Percentiles rank a stretch among this genome's conserved stretches.
Conservation (phyloP, 2,797 vertebrate genomes). For the Gambusia yucatana region DNA sequence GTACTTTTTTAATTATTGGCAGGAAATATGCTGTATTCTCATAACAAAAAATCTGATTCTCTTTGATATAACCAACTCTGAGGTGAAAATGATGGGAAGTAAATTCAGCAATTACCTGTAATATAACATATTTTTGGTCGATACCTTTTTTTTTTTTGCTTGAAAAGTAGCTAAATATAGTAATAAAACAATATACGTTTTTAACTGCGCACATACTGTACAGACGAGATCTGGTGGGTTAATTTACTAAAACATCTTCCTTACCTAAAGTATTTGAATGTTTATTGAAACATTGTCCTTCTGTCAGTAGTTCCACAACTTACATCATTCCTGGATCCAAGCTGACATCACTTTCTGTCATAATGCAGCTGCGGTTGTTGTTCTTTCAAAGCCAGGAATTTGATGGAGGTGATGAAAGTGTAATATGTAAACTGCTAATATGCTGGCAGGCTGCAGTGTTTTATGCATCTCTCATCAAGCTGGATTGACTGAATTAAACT, state of each 20-base stretch:
- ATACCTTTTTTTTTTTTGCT: not conserved
- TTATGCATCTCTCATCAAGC: not conserved
- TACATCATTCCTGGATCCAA: conserved; percentile 6
- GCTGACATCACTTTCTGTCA: conserved; percentile 1
- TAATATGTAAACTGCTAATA: conserved; percentile 4
- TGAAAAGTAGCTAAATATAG: not conserved
- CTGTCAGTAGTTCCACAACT: not conserved
- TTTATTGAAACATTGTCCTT: not conserved
- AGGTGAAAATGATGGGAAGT: not conserved
- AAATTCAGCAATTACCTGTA: not conserved
- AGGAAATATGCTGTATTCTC: too few relatives aligned
- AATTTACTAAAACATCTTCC: not conserved
- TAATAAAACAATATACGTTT: not conserved
- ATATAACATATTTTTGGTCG: not conserved
- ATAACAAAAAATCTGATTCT: not conserved
- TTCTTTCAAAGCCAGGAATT: not conserved
- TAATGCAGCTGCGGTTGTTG: conserved; percentile 2
- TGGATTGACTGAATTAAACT: not conserved
- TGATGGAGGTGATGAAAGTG: not conserved
- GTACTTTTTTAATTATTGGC: too few relatives aligned
- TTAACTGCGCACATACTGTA: not conserved
- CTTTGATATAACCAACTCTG: not conserved
- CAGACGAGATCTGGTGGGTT: not conserved
- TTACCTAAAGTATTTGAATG: not conserved
- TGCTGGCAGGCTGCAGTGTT: not conserved